Conservation (phyloP, 2,797 vertebrate species). For the Gymnoscopelus microlampas region DNA sequence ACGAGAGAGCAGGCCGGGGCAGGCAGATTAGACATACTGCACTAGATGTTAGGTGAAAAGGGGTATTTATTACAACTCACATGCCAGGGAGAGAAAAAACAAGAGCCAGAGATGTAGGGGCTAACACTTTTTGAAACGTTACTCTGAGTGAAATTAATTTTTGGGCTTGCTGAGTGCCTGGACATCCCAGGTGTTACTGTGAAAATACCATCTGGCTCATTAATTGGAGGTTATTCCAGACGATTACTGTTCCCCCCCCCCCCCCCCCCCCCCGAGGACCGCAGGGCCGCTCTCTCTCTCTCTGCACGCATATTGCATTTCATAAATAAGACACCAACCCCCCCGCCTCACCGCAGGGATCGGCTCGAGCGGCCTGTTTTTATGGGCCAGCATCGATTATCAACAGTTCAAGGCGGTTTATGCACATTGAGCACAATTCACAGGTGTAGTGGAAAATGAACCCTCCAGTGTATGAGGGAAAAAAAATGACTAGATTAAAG, state of each 20-base stretch:
- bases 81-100: constrained; percentile 37
- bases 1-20: constrained; percentile 27
- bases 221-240: constrained; percentile 80
- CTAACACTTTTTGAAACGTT: constrained; percentile 69
- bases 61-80: constrained; percentile 57
- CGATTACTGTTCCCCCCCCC: constrained; percentile 67
- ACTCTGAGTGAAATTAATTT: constrained; percentile 73
- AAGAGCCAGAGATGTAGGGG: constrained; percentile 53
- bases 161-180: constrained; percentile 55
- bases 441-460: constrained; percentile 53
- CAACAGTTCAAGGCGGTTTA: constrained; percentile 66
- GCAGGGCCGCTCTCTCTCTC: constrained; percentile 26
- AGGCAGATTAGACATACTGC: constrained; percentile 23
- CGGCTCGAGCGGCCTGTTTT: constrained; percentile 38
- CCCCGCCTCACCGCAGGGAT: constrained; percentile 37
- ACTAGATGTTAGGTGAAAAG: constrained; percentile 32
- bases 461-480: constrained; percentile 29
- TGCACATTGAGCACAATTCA: constrained; percentile 36
- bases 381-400: constrained; percentile 68
- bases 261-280: constrained; percentile 60
- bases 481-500: constrained; percentile 39
- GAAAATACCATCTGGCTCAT: constrained; percentile 82
- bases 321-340: constrained; percentile 66
- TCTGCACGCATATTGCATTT: constrained; percentile 67
- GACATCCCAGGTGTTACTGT: constrained; percentile 79